Conservation (phyloP, 1,140 invertebrate species). For the Leptoteleia sp. region DNA sequence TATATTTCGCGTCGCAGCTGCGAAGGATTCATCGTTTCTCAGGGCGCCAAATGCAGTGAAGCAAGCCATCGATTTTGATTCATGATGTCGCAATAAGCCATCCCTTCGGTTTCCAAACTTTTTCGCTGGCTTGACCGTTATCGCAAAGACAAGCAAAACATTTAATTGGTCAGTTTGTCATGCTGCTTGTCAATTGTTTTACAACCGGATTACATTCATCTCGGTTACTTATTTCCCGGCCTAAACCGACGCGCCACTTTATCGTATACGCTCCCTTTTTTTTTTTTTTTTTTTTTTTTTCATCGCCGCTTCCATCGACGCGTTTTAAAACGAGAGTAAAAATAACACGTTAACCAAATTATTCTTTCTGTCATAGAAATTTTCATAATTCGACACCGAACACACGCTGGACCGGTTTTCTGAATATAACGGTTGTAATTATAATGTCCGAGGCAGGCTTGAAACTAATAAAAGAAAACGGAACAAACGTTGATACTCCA, state of each 20-base stretch:
- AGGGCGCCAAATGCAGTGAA: slow-evolving; percentile 45
- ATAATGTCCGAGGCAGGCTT: slow-evolving; percentile 24
- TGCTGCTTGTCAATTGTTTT: background rate
- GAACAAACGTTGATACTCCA: slow-evolving; percentile 13
- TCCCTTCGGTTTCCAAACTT: slow-evolving; percentile 40
- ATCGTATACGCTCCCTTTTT: no score
- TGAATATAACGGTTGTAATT: slow-evolving; percentile 41
- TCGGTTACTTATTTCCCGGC: no score
- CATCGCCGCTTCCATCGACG: no score
- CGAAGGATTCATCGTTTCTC: slow-evolving; percentile 62
- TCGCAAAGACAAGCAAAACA: slow-evolving; percentile 15
- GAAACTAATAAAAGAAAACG: slow-evolving; percentile 14
- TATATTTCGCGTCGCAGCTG: slow-evolving; percentile 67
- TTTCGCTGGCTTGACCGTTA: slow-evolving; percentile 39
- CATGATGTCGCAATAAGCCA: slow-evolving; percentile 52
- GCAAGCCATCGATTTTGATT: slow-evolving; percentile 61
- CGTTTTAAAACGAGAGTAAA: no score
- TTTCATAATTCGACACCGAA: slow-evolving; percentile 23
- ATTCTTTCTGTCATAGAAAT: slow-evolving; percentile 10
- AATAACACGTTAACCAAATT: background rate
- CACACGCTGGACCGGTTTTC: slow-evolving; percentile 51
- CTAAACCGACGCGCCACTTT: no score
- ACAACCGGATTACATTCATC: no score
- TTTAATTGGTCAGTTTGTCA: slow-evolving; percentile 29
- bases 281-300: no score